Conservation (phyloP, 2,888 invertebrate species). For the Lycocerus yunnanus region DNA sequence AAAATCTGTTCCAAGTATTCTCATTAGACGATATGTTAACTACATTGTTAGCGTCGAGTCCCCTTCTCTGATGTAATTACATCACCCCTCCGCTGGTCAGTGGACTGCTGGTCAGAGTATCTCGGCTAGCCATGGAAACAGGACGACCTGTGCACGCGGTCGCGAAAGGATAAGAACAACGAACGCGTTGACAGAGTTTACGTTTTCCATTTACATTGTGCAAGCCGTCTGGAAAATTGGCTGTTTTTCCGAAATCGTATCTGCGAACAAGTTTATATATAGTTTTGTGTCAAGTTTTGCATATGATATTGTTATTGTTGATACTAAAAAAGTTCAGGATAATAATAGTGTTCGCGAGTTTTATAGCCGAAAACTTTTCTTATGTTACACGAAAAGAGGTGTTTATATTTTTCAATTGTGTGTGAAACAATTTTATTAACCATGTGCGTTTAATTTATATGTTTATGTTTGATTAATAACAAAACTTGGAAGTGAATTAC, state of each 20-base stretch:
- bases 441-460: neutral
- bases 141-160: constrained; percentile 44
- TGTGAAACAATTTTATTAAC: constrained; percentile 2
- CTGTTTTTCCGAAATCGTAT: neutral
- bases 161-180: constrained; percentile 41
- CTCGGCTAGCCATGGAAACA: constrained; percentile 55
- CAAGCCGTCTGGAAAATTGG: constrained; percentile 21
- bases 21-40: constrained; percentile 53
- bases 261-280: neutral
- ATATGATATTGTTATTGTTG: constrained; percentile 1
- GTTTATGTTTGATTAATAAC: constrained; percentile 13
- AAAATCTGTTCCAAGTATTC: constrained; percentile 30
- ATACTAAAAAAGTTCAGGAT: neutral
- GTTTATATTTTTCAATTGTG: neutral
- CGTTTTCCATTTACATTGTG: constrained; percentile 33
- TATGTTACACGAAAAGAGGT: neutral
- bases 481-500: constrained; percentile 9
- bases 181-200: constrained; percentile 34
- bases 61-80: constrained; percentile 49
- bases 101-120: constrained; percentile 54
- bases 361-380: neutral
- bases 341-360: constrained; percentile 4
- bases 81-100: constrained; percentile 57
- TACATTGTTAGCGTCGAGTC: constrained; percentile 53
- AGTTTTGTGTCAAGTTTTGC: constrained; percentile 2